These are phyloP conservation scores for Phenganax stokvisi DNA, from an alignment of 92 coral and sea anemone genomes.

Conservation along the genomic window DNA sequence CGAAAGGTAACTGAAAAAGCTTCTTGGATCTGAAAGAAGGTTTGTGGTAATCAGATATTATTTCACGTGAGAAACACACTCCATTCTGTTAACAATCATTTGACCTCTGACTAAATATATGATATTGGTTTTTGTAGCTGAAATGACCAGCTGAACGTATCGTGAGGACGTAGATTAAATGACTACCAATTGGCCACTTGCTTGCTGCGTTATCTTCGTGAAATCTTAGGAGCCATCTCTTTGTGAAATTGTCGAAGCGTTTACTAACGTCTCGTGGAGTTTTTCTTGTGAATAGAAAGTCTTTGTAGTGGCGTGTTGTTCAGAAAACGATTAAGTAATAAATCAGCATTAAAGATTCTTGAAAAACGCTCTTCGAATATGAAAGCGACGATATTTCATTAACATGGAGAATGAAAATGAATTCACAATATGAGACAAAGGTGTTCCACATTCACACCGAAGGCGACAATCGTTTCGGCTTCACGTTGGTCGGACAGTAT, in stretches of 20 bases:
- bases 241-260: slow-evolving; percentile 4
- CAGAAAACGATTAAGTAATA: neutral
- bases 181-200: slow-evolving; percentile 9
- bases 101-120: slow-evolving; percentile 9
- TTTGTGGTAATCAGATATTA: slow-evolving; percentile 8
- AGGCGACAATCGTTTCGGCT: slow-evolving; percentile 60
- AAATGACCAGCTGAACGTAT: slow-evolving; percentile 9
- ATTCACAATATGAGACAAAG: slow-evolving; percentile 28
- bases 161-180: slow-evolving; percentile 3
- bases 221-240: neutral
- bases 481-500: slow-evolving; percentile 84
- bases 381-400: neutral
- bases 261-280: neutral
- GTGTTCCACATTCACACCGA: slow-evolving; percentile 23
- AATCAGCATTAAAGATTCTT: slow-evolving; percentile 1
- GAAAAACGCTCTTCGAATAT: neutral
- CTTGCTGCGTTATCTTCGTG: neutral
- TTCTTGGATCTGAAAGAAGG: neutral
- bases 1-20: neutral
- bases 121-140: slow-evolving; percentile 20
- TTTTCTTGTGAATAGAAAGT: neutral
- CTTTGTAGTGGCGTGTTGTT: slow-evolving; percentile 15
- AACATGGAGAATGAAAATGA: slow-evolving; percentile 26
- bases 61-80: neutral
- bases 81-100: neutral